Percentiles rank a stretch among this genome's conserved stretches.
phyloP scores from a whole-genome alignment of 2,113 vertebrate genomes.

The Etia nguti region DNA sequence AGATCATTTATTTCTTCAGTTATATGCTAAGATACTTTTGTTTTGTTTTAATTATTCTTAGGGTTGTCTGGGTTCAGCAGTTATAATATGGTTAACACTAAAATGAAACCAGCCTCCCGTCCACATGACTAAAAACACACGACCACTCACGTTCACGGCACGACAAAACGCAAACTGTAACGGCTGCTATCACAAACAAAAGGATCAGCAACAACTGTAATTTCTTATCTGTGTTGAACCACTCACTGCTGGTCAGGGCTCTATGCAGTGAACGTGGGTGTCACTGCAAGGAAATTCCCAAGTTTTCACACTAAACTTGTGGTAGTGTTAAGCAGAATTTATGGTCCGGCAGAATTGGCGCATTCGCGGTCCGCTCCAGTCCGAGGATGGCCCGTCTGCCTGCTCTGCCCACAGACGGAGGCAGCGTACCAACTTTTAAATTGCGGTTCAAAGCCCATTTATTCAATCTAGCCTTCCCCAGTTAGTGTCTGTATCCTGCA shows the following conservation, averaged over 20 bases:
- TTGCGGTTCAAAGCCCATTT: too few species aligned
- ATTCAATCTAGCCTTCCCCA: too few species aligned
- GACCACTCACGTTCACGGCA: not conserved
- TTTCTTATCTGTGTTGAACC: not conserved
- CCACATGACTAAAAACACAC: not conserved
- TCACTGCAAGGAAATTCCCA: not conserved
- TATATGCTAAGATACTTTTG: not conserved
- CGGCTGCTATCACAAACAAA: not conserved
- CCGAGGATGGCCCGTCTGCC: not conserved
- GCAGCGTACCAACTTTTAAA: not conserved
- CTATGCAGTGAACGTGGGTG: not conserved
- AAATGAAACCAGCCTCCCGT: not conserved
- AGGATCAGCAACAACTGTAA: not conserved
- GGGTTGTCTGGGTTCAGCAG: not conserved
- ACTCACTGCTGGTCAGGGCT: not conserved
- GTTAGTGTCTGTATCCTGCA: too few species aligned
- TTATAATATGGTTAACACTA: not conserved
- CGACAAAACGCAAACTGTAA: not conserved
- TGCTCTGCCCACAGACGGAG: too few species aligned
- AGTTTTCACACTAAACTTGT: not conserved
- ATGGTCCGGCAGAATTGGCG: not conserved
- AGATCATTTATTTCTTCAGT: not conserved
- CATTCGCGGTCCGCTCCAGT: accelerated
- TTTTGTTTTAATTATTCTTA: not conserved
- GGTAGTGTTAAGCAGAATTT: not conserved